These are phyloP conservation scores for Cydia pomonella DNA, from an alignment of 1,140 invertebrate species.

Conservation along the genomic window DNA sequence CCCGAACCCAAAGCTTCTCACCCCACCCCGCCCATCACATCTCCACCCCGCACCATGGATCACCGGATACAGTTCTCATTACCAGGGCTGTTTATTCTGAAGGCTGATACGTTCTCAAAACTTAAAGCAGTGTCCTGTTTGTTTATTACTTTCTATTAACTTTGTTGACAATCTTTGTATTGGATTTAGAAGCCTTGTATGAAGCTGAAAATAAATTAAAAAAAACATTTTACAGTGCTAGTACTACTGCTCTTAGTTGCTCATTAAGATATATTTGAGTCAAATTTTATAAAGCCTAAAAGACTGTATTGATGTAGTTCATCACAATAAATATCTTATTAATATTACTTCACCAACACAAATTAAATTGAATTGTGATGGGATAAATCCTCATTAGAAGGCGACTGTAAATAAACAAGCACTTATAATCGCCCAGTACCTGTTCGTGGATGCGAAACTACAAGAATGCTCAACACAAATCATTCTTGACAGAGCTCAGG, in stretches of 20 bases:
- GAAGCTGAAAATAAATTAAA: background rate
- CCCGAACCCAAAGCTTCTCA: conserved; percentile 75
- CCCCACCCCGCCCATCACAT: conserved; percentile 77
- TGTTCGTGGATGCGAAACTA: conserved; percentile 37
- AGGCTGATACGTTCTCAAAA: conserved; percentile 34
- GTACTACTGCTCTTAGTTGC: background rate
- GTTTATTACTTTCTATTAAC: conserved; percentile 28
- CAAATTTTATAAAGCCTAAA: background rate
- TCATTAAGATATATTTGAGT: background rate
- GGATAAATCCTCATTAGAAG: conserved; percentile 3
- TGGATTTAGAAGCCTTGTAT: background rate
- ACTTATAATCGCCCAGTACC: background rate
- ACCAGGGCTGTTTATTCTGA: conserved; percentile 50
- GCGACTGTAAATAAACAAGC: conserved; percentile 24
- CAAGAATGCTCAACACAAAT: conserved; percentile 65
- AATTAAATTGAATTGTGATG: background rate
- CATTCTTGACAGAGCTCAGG: conserved; percentile 68
- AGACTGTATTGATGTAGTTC: background rate
- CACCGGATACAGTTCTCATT: conserved; percentile 61
- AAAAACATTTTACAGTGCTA: background rate
- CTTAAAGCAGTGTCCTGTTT: conserved; percentile 35
- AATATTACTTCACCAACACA: background rate
- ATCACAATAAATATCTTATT: conserved; percentile 12
- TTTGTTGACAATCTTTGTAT: conserved; percentile 22
- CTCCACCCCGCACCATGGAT: conserved; percentile 56